Evolutionary conservation across 2,888 invertebrate genomes (phyloP), one percentile per base, ranked within the genome.

Genomic region (Chloroclystis v-ata): DNA sequence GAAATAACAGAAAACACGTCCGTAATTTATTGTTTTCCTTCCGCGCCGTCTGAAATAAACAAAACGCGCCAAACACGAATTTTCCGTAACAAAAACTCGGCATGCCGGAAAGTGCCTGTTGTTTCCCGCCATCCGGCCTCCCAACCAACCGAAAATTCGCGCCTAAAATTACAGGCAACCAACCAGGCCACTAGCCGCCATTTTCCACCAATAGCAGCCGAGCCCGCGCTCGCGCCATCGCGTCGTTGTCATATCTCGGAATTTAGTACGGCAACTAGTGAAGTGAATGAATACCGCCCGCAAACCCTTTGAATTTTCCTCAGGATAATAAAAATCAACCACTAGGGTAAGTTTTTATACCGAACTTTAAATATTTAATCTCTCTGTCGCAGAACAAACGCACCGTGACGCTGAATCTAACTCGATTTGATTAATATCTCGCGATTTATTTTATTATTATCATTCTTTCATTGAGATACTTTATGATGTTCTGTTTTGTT

Each of bases 61-160:
- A 54, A 64, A 74, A 67, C 75, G 81, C 82, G 79, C 72, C 72
- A 79, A 81, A 81, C 73, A 76, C 71, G 46, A 68, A 78, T 85
- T 85, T 85, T 82, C 84, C 82, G 66, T 72, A 67, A 72, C 75
- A 74, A 81, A 58, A 79, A 80, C 69, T 14, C 77, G 56, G 73
- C 81, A 72, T 76, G 71, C 83, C 82, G 83, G 83, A 86, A 84
- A 85, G 82, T 74, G 63, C 59, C 69, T 68, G 73, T 72, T 72
- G 72, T 80, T 86, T 86, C 85, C 82, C 86, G 87, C 87, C 85
- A 86, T 84, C 82, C 78, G 79, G 69, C 67, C 67, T 57, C 68
- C 82, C 82, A 75, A 78, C 87, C 87, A 87, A 87, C 87, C 87
- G 85, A 87, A 87, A 83, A 78, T 87, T 87, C 77, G 77, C 87